Evolutionary conservation across 2,888 invertebrate genomes (phyloP).

Genomic region (Tanypteryx hageni): DNA sequence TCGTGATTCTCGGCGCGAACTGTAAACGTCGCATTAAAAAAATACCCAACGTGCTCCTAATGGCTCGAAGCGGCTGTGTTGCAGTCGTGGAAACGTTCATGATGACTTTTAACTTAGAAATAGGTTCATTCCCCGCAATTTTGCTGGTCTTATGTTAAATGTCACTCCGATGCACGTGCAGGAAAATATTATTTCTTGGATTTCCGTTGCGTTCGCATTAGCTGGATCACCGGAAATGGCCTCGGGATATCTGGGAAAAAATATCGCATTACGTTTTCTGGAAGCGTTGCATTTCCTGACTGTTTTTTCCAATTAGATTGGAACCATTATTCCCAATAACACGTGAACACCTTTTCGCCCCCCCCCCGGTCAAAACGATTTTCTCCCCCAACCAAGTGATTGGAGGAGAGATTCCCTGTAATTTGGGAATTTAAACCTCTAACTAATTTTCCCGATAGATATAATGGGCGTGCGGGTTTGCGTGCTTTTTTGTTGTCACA

Average conservation of each 20-base stretch:
- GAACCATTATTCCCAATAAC: constrained; percentile 1
- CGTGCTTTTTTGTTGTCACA: background rate
- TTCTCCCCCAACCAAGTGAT: no score
- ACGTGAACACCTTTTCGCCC: background rate
- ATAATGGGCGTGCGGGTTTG: background rate
- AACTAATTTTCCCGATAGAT: background rate
- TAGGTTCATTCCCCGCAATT: background rate
- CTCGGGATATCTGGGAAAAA: background rate
- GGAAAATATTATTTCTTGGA: background rate
- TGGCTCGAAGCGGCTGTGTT: no score
- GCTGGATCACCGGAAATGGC: constrained; percentile 10
- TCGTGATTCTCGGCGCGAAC: no score
- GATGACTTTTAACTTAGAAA: background rate
- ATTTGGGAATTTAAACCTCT: background rate
- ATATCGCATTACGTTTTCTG: background rate
- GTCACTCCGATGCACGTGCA: background rate
- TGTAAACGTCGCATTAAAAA: no score
- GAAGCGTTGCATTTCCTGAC: constrained; percentile 14
- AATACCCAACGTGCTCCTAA: no score
- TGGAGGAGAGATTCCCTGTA: background rate
- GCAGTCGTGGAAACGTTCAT: no score
- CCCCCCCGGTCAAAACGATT: background rate
- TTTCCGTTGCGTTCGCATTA: background rate
- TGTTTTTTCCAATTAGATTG: constrained; percentile 4
- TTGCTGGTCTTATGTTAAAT: background rate